Percentiles rank a stretch among this genome's conserved stretches.
Evolutionary conservation across 2,888 invertebrate species (phyloP).

Genomic region (Tyria jacobaeae): DNA sequence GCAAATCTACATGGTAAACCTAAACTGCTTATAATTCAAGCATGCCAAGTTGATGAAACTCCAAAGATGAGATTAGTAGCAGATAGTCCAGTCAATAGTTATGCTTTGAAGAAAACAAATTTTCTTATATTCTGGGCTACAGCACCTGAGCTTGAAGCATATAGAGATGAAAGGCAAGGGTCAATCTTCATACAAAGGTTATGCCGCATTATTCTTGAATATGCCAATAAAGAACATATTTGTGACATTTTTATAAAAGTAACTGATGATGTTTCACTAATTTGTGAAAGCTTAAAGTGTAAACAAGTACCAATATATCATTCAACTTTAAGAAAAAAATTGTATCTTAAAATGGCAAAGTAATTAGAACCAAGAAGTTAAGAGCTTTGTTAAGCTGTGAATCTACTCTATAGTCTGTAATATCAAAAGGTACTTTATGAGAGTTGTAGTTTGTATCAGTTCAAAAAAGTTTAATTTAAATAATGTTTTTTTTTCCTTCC

Average conservation of each 20-base stretch:
- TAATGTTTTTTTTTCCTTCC: too few species aligned
- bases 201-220: constrained; percentile 62
- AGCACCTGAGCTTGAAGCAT: constrained; percentile 77
- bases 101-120: constrained; percentile 68
- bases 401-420: too few species aligned
- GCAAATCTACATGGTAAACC: constrained; percentile 67
- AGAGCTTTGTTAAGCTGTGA: too few species aligned
- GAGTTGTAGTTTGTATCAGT: too few species aligned
- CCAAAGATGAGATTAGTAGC: constrained; percentile 58
- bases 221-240: constrained; percentile 64
- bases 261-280: constrained; percentile 59
- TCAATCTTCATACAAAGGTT: constrained; percentile 77
- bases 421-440: too few species aligned
- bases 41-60: constrained; percentile 73
- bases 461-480: too few species aligned
- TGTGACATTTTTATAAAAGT: constrained; percentile 76
- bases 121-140: constrained; percentile 80
- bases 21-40: constrained; percentile 77
- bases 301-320: constrained; percentile 73
- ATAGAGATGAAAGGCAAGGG: constrained; percentile 66
- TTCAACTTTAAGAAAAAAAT: constrained; percentile 71
- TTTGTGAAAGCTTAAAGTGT: constrained; percentile 57
- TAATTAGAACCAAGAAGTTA: neutral
- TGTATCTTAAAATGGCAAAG: constrained; percentile 65
- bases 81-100: constrained; percentile 60